Conservation (phyloP, 2,888 invertebrate genomes). For the Drosophila antonietae region DNA sequence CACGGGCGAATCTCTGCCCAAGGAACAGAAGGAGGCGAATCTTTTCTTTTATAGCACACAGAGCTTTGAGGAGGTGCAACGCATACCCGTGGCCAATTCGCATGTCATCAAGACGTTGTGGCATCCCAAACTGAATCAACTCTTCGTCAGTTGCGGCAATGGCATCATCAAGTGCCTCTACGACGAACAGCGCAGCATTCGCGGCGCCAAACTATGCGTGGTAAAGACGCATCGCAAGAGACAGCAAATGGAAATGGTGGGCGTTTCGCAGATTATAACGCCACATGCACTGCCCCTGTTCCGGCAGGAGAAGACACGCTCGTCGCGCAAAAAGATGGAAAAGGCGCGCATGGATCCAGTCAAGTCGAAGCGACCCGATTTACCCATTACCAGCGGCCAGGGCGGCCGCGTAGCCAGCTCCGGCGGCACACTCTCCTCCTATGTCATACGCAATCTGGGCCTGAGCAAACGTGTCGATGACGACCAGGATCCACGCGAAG, state of each 20-base stretch:
- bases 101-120: conserved; percentile 95
- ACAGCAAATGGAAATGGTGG: conserved; percentile 93
- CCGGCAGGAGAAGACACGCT: conserved; percentile 94
- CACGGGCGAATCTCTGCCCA: conserved; percentile 93
- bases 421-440: conserved; percentile 96
- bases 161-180: conserved; percentile 96
- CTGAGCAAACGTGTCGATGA: conserved; percentile 96
- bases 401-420: conserved; percentile 97
- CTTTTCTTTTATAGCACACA: conserved; percentile 92
- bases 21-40: conserved; percentile 88
- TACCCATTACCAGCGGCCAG: conserved; percentile 94
- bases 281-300: conserved; percentile 98
- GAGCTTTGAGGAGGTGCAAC: conserved; percentile 90
- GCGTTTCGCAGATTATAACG: conserved; percentile 96
- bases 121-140: conserved; percentile 99
- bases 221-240: conserved; percentile 92
- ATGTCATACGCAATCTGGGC: conserved; percentile 97
- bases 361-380: conserved; percentile 92
- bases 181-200: conserved; percentile 92
- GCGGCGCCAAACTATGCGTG: conserved; percentile 96
- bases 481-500: conserved; percentile 97
- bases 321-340: conserved; percentile 95
- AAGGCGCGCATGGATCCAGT: conserved; percentile 95
- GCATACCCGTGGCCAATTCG: conserved; percentile 91
- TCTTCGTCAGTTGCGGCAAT: conserved; percentile 96